A percentile compares a stretch with the other conserved stretches of the same genome.
These are phyloP conservation scores for Nipponia nippon DNA, from an alignment of 2,113 vertebrate genomes.

Conservation along the genomic window DNA sequence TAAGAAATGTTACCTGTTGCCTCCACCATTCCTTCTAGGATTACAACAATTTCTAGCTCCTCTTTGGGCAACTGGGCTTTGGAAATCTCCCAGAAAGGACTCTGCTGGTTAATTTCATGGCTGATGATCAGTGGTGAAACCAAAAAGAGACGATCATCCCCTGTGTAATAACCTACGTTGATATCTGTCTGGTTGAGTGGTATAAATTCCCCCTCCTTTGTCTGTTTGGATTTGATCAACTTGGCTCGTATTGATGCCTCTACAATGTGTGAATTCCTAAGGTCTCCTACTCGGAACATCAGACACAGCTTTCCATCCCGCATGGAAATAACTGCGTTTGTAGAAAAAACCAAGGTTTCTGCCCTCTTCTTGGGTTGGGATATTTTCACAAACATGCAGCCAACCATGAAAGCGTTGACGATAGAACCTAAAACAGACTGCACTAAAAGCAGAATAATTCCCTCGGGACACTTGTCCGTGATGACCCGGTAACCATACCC, in stretches of 20 bases:
- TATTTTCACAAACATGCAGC: slow-evolving; percentile 99
- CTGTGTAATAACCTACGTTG: slow-evolving; percentile 96
- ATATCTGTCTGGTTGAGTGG: slow-evolving; percentile 98
- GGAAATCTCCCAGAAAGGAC: slow-evolving; percentile 98
- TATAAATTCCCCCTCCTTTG: slow-evolving; percentile 98
- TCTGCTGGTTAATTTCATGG: slow-evolving; percentile 96
- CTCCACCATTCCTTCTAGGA: slow-evolving; percentile 99
- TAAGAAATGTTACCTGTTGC: slow-evolving; percentile 88
- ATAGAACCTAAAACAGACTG: slow-evolving; percentile 98
- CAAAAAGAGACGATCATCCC: slow-evolving; percentile 95
- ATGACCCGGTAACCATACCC: slow-evolving; percentile 98
- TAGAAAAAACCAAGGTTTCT: slow-evolving; percentile 98
- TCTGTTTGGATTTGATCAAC: slow-evolving; percentile 98
- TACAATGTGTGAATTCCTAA: slow-evolving; percentile 98
- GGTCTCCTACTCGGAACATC: slow-evolving; percentile 98
- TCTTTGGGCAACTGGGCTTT: slow-evolving; percentile 90
- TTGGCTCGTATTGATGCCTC: slow-evolving; percentile 98
- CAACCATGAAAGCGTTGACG: slow-evolving; percentile 99
- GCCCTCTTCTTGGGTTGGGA: slow-evolving; percentile 99
- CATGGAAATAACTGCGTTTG: slow-evolving; percentile 95
- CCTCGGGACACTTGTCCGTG: slow-evolving; percentile 97
- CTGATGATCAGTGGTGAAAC: slow-evolving; percentile 98
- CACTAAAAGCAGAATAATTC: slow-evolving; percentile 92
- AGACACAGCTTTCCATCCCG: slow-evolving; percentile 94
- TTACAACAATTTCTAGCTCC: slow-evolving; percentile 97